phyloP scores from a whole-genome alignment of 1,140 invertebrate species.

The Drosophila nebulosa region DNA sequence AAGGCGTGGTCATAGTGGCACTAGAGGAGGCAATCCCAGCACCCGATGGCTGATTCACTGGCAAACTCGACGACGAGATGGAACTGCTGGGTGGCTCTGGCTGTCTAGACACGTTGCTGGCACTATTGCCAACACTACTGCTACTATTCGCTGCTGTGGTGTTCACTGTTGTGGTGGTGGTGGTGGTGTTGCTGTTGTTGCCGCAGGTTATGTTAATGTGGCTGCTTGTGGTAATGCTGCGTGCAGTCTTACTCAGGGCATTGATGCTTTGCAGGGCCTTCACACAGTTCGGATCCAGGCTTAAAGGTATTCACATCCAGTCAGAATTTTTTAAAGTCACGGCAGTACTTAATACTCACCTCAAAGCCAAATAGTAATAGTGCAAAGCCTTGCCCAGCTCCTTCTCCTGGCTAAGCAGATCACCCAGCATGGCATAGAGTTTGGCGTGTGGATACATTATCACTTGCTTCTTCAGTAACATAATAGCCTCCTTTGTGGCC shows the following conservation, averaged over 20 bases:
- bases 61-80: neutral
- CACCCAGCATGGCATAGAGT: slow-evolving; percentile 62
- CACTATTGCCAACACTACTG: neutral
- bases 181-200: neutral
- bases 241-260: slow-evolving; percentile 39
- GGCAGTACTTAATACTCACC: slow-evolving; percentile 30
- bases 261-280: slow-evolving; percentile 60
- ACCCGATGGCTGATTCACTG: neutral
- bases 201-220: neutral
- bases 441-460: slow-evolving; percentile 47
- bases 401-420: slow-evolving; percentile 49
- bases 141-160: neutral
- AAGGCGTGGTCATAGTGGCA: slow-evolving; percentile 1
- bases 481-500: slow-evolving; percentile 36
- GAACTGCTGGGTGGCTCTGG: neutral
- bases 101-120: neutral
- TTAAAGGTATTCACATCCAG: slow-evolving; percentile 9
- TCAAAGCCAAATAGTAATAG: slow-evolving; percentile 62
- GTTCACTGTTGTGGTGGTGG: neutral
- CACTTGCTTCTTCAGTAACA: slow-evolving; percentile 64
- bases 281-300: slow-evolving; percentile 54
- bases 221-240: slow-evolving; percentile 17
- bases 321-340: neutral
- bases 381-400: slow-evolving; percentile 63
- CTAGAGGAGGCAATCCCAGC: neutral